These are phyloP conservation scores for Cantharis flavilabris DNA, from an alignment of 2,888 invertebrate genomes.

Conservation along the genomic window DNA sequence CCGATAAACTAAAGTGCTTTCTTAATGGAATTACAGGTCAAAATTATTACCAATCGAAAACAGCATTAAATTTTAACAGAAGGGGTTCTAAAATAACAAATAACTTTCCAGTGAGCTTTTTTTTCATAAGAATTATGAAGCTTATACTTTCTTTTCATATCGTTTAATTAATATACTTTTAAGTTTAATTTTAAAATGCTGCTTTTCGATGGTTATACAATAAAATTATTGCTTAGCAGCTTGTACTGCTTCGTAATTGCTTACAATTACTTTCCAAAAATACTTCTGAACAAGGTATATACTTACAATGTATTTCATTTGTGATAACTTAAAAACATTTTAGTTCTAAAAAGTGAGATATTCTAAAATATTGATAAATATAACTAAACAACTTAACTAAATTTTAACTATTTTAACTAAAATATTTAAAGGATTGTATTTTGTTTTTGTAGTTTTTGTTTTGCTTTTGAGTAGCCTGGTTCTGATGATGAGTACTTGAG, in stretches of 20 bases:
- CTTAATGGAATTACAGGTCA: neutral
- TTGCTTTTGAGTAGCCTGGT: no score
- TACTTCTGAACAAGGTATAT: no score
- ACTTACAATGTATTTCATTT: no score
- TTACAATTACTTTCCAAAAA: no score
- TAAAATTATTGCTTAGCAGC: neutral
- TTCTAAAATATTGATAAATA: no score
- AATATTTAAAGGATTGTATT: no score
- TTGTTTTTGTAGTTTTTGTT: no score
- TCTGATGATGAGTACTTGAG: no score
- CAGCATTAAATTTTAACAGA: neutral
- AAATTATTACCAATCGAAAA: neutral
- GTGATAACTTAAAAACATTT: no score
- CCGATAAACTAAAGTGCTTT: neutral
- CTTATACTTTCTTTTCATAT: neutral
- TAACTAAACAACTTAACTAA: no score
- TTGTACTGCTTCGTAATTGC: neutral
- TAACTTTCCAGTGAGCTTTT: neutral
- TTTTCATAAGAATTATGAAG: neutral
- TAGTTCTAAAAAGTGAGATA: no score
- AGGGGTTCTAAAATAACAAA: neutral
- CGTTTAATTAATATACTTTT: neutral
- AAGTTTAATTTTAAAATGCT: neutral
- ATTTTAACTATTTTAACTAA: no score
- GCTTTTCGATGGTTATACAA: neutral